Conservation (phyloP, 1,140 invertebrate species). For the Aphelinus certus region DNA sequence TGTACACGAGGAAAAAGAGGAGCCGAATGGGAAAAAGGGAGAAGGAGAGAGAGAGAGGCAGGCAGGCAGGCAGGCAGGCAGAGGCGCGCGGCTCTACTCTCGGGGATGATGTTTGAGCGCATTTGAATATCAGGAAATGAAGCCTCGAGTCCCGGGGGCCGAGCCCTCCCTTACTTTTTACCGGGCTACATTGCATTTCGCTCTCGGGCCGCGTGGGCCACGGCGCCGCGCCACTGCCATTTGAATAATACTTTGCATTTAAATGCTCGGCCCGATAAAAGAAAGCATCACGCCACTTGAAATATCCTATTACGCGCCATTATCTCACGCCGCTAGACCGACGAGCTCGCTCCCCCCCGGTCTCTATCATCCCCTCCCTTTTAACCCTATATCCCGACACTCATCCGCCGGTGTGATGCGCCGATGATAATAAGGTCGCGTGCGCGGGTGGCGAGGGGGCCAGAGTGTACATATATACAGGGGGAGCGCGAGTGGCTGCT, state of each 20-base stretch:
- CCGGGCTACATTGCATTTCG: background rate
- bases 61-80: background rate
- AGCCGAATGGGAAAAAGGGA: constrained; percentile 12
- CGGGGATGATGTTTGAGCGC: constrained; percentile 60
- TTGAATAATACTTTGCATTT: constrained; percentile 66
- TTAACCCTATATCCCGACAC: constrained; percentile 1
- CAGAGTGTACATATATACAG: background rate
- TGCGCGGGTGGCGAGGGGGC: background rate
- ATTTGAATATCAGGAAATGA: constrained; percentile 66
- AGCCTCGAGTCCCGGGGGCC: constrained; percentile 55
- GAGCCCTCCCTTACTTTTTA: background rate
- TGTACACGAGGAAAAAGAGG: constrained; percentile 15
- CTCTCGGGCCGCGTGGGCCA: background rate
- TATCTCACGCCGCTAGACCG: constrained; percentile 45
- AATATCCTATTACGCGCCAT: constrained; percentile 62
- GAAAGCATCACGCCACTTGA: constrained; percentile 58
- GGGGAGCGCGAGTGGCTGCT: constrained; percentile 18
- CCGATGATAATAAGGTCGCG: constrained; percentile 30
- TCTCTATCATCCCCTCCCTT: background rate
- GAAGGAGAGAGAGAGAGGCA: background rate
- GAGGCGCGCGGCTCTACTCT: constrained; percentile 19
- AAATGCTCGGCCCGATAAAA: constrained; percentile 61
- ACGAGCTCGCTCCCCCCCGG: constrained; percentile 8
- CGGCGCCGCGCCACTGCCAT: constrained; percentile 41
- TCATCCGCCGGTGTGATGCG: constrained; percentile 1